Percentiles rank a stretch among this genome's conserved stretches.
These are phyloP conservation scores for Myrmophylax atrothorax DNA, from an alignment of 2,113 vertebrate genomes.

Conservation along the genomic window DNA sequence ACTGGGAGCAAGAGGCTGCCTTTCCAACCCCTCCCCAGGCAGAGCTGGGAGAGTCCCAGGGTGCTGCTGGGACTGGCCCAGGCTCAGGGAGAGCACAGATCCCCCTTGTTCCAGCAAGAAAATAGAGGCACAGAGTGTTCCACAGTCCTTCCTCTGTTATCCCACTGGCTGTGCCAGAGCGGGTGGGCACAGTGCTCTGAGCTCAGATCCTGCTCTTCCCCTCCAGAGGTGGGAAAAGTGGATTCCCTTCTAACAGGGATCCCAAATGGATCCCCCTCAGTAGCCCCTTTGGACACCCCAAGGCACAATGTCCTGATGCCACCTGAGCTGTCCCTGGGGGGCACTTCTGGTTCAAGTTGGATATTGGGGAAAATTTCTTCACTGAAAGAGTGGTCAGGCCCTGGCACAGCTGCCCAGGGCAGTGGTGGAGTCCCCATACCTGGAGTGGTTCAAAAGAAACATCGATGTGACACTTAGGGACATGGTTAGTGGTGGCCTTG, in stretches of 20 bases:
- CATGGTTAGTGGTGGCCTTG: background rate
- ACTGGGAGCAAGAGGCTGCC: background rate
- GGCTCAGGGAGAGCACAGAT: slow-evolving; percentile 30
- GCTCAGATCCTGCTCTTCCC: background rate
- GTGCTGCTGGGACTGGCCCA: background rate
- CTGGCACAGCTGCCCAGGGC: background rate
- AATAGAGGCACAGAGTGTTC: background rate
- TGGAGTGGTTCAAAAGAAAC: background rate
- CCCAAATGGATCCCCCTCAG: background rate
- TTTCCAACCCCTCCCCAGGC: background rate
- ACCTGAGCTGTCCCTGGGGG: rapidly evolving
- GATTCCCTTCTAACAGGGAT: background rate
- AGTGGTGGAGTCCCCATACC: background rate
- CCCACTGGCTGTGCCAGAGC: rapidly evolving
- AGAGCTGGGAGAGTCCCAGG: background rate
- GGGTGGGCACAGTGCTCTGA: background rate
- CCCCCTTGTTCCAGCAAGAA: slow-evolving; percentile 41
- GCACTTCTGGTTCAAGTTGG: background rate
- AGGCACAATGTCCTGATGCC: background rate
- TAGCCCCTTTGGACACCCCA: background rate
- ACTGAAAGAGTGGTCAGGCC: background rate
- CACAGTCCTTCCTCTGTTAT: slow-evolving; percentile 41
- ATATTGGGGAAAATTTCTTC: background rate
- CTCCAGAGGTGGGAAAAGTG: background rate
- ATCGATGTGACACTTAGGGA: background rate